Evolutionary conservation across 2,113 vertebrate genomes (phyloP), one percentile per base, ranked within the genome.

Genomic region (Psammodynastes pulverulentus): DNA sequence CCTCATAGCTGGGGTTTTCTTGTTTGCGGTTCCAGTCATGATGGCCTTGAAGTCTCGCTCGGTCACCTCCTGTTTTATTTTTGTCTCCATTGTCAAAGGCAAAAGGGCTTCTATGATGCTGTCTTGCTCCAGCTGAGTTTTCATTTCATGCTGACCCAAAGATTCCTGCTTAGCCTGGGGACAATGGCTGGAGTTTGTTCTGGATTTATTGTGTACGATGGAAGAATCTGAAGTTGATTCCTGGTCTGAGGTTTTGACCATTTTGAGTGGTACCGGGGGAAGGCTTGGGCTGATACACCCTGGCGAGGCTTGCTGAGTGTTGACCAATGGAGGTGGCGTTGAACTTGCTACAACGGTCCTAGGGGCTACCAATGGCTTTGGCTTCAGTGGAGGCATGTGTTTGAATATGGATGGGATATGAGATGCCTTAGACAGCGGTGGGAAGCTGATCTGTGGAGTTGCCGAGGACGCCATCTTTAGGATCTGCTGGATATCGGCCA

Each of bases 401-500:
- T 99, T 98, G 95, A 98, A 97, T 88, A 98, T 97, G 0, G 98
- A 97, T 95, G 98, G 98, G 87, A 97, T 95, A 46, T 98, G 98
- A 0, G 98, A 97, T 89, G 98, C 98, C 97, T 99, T 99, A 94
- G 99, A 98, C 93, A 99, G 97, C 0, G 98, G 97, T 0, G 99
- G 98, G 93, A 99, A 98, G 93, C 98, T 98, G 91, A 99, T 98
- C 15, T 98, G 99, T 52, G 98, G 98, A 4, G 98, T 98, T 0
- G 98, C 98, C 0, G 98, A 98, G 2, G 98, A 96, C 4, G 99
- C 98, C 97, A 99, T 98, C 95, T 99, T 99, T 93, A 99, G 98
- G 95, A 99, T 99, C 97, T 99, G 99, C 96, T 99, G 99, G 96
- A 99, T 99, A 95, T 99, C 99, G 0, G 99, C 99, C 94, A 99